phyloP scores from a whole-genome alignment of 2,888 invertebrate species.

The Eupeodes latifasciatus region DNA sequence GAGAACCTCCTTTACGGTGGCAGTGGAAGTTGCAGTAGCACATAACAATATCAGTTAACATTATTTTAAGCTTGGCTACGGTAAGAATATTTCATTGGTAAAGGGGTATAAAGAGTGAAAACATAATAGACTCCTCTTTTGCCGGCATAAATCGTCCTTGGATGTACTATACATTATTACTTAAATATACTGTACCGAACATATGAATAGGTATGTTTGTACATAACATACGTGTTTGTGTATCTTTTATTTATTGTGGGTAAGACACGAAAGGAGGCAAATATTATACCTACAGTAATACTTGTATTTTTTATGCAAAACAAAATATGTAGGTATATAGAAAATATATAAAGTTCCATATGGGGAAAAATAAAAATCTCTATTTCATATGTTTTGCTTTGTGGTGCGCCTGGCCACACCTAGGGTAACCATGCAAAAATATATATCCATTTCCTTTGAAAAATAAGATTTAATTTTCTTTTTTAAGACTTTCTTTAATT shows the following conservation, averaged over 20 bases:
- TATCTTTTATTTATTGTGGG: constrained; percentile 12
- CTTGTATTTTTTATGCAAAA: constrained; percentile 73
- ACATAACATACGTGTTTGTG: constrained; percentile 30
- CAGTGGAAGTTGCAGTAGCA: not conserved
- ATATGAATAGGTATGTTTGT: not conserved
- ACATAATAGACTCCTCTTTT: constrained; percentile 22
- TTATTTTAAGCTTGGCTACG: constrained; percentile 58
- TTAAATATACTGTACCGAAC: too few species aligned
- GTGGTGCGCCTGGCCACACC: constrained; percentile 20
- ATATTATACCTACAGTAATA: constrained; percentile 25
- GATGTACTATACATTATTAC: constrained; percentile 1
- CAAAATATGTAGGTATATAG: constrained; percentile 38
- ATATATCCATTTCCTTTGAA: not conserved
- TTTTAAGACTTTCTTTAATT: not conserved
- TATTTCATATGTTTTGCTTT: constrained; percentile 41
- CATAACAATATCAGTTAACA: constrained; percentile 56
- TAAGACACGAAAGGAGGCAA: constrained; percentile 28
- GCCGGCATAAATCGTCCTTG: constrained; percentile 67
- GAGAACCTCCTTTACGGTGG: constrained; percentile 40
- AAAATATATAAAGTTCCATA: constrained; percentile 42
- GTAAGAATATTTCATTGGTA: constrained; percentile 29
- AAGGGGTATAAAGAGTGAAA: not conserved
- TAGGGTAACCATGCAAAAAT: not conserved
- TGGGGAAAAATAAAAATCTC: constrained; percentile 69
- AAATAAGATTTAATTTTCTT: not conserved